These are phyloP conservation scores for Trididemnum clinides DNA, from an alignment of 23 tunicate species.

Conservation along the genomic window DNA sequence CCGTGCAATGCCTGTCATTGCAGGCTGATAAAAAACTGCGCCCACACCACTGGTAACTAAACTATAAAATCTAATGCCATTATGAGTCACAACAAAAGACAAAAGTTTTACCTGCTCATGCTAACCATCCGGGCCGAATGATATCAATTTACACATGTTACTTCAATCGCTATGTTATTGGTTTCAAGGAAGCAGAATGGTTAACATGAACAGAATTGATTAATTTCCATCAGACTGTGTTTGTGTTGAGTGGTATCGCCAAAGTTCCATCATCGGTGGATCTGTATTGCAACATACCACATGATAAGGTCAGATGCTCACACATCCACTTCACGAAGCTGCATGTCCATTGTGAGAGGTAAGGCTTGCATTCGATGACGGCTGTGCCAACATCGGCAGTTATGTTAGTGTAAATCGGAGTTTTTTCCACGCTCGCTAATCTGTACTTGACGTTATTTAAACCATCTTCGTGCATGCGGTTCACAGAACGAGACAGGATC, in stretches of 20 bases:
- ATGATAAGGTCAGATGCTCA: slow-evolving; percentile 39
- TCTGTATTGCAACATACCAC: slow-evolving; percentile 53
- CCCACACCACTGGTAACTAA: no score
- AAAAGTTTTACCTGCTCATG: no score
- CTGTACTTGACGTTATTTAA: slow-evolving; percentile 59
- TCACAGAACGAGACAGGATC: slow-evolving; percentile 40
- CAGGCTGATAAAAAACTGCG: no score
- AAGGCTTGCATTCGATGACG: slow-evolving; percentile 57
- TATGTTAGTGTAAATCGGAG: slow-evolving; percentile 61
- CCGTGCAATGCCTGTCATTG: no score
- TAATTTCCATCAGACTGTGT: no score
- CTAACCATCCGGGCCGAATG: no score
- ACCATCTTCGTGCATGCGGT: slow-evolving; percentile 63
- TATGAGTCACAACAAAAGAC: no score
- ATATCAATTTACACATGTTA: no score
- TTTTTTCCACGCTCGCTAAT: neutral
- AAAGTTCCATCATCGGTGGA: slow-evolving; percentile 68
- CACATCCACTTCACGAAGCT: slow-evolving; percentile 56
- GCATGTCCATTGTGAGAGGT: slow-evolving; percentile 43
- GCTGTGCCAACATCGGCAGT: slow-evolving; percentile 84
- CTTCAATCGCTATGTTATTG: no score
- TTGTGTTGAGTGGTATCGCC: neutral
- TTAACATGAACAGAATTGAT: no score
- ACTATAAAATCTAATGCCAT: no score
- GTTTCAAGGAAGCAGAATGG: no score